A percentile compares a stretch with the other conserved stretches of the same genome.
Evolutionary conservation across 2,888 invertebrate species (phyloP).

Genomic region (Orchesella flavescens): DNA sequence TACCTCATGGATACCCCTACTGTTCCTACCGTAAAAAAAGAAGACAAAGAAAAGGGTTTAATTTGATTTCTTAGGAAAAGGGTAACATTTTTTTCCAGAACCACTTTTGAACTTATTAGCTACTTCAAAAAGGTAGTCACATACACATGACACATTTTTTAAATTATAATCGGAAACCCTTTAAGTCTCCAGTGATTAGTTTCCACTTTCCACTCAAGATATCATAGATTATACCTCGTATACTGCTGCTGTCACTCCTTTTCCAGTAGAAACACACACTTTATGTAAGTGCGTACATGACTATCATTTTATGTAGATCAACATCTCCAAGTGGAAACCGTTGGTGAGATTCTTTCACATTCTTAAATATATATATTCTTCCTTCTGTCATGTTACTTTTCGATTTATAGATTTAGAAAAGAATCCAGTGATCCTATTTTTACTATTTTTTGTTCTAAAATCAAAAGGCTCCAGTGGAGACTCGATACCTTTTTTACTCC

Average conservation of each 20-base stretch:
- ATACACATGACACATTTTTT: conserved; percentile 54
- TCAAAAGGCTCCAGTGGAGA: conserved; percentile 54
- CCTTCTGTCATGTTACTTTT: not conserved
- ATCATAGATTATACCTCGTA: conserved; percentile 28
- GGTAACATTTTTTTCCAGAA: conserved; percentile 21
- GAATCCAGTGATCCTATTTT: conserved; percentile 24
- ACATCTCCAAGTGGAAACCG: too few species aligned
- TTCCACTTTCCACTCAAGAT: conserved; percentile 36
- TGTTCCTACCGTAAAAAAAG: too few species aligned
- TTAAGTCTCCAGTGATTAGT: conserved; percentile 44
- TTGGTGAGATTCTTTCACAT: too few species aligned
- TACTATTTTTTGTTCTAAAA: conserved; percentile 39
- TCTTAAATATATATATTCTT: not conserved
- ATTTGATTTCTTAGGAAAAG: not conserved
- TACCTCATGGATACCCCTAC: too few species aligned
- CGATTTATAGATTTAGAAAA: conserved; percentile 2
- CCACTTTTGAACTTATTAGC: conserved; percentile 33
- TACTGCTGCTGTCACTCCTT: conserved; percentile 17
- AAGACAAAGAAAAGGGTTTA: too few species aligned
- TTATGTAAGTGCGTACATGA: not conserved
- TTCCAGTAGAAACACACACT: not conserved
- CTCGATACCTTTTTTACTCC: conserved; percentile 50
- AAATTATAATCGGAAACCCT: conserved; percentile 57
- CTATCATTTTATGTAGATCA: too few species aligned
- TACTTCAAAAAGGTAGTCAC: not conserved